Evolutionary conservation across 2,113 vertebrate genomes (phyloP), one percentile per base, ranked within the genome.

Genomic region (Mus pahari): DNA sequence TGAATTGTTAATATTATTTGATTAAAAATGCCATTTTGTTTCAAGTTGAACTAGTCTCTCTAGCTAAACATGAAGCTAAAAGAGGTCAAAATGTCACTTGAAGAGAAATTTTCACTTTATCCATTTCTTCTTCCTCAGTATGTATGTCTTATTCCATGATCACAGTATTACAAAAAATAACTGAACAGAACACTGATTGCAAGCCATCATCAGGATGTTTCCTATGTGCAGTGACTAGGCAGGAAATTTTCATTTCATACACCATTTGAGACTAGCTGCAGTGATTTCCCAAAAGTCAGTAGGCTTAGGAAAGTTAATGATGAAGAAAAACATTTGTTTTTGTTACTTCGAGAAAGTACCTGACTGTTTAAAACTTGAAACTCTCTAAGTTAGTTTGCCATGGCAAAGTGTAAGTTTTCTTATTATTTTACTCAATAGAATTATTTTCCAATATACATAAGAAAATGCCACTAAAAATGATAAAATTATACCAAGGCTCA

Each of bases 171-270:
- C 82, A 94, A 89, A 97, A 96, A 92, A 93, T 96, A 97, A 91
- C 91, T 55, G 62, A 94, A 73, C 83, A 96, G 92, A 96, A 79
- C 96, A 71, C 33, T 87, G 89, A 82, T 79, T 87, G 94, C 28
- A 86, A 96, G 95, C 92, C 86, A 91, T 55, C 55, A 83, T 94
- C 89, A 71, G 50, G 78, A 84, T 68, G 75, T 73, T 95, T 95
- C 89, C 83, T 91, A n/a, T 48, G 86, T 81, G 45, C 74, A 45
- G 78, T 90, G 74, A 31, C 60, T 88, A 83, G 94, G 42, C 92
- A 95, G 91, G 94, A 95, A 97, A 93, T 96, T 97, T 98, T 97
- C 96, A 97, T 97, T 97, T 98, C 97, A 97, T 97, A 97, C 96
- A 94, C 91, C 97, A 97, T 97, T 98, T 97, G 78, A 92, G 92